A percentile compares a stretch with the other conserved stretches of the same genome.
Evolutionary conservation across 1,140 invertebrate genomes (phyloP).

Genomic region (Lucilia cuprina): DNA sequence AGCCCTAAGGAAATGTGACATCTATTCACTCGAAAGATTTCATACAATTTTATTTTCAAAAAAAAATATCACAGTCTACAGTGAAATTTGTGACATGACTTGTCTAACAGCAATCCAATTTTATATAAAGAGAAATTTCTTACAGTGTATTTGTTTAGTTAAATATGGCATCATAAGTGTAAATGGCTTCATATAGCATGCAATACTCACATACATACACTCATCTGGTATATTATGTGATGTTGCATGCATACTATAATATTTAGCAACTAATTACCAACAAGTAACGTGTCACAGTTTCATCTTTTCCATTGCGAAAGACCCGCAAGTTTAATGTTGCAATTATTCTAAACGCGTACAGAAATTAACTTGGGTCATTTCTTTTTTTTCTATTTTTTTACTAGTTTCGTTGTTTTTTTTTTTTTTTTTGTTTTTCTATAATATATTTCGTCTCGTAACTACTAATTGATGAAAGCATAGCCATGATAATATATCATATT

Average conservation of each 20-base stretch:
- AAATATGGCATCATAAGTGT: too few species aligned
- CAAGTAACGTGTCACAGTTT: not conserved
- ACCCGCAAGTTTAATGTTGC: not conserved
- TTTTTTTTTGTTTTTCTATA: not conserved
- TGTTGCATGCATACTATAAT: not conserved
- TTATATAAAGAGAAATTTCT: too few species aligned
- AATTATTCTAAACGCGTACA: constrained; percentile 11
- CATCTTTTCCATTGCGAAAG: not conserved
- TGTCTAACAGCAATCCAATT: too few species aligned
- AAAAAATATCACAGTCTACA: too few species aligned
- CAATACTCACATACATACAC: not conserved
- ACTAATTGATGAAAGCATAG: constrained; percentile 17
- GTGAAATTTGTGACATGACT: too few species aligned
- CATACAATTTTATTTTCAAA: too few species aligned
- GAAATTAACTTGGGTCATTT: not conserved
- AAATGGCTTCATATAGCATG: too few species aligned
- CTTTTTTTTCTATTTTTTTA: not conserved
- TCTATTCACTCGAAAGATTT: too few species aligned
- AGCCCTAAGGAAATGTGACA: too few species aligned
- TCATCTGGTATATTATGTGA: not conserved
- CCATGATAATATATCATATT: constrained; percentile 15
- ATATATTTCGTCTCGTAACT: not conserved
- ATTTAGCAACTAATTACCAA: constrained; percentile 1
- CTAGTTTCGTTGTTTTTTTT: too few species aligned
- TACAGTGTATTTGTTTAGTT: too few species aligned